Evolutionary conservation across 2,888 invertebrate genomes (phyloP), one percentile per base, ranked within the genome.

Genomic region (Rosalia funebris): DNA sequence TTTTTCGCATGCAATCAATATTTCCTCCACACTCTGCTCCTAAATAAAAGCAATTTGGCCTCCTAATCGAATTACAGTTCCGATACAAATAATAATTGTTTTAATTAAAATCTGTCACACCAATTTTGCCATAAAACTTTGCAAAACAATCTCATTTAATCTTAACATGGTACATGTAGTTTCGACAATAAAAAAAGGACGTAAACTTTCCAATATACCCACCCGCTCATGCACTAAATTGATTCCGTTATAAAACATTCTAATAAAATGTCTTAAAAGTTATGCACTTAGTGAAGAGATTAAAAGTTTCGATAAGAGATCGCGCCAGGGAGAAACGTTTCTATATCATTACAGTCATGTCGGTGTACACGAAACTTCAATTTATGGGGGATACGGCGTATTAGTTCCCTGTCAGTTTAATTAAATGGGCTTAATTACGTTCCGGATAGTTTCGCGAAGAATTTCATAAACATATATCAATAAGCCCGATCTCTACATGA

Each of bases 341-440:
- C 71, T 71, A 69, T 74, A 72, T 73, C 74, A 72, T 75, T 75
- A 73, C 9, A 53, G 31, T 34, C 53, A 31, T 32, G 53, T 65
- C 45, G 52, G 36, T 46, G 66, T 75, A 80, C 79, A 80, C 73
- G 79, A 78, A 80, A 80, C 75, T 79, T 78, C 79, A 79, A 80
- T 80, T 79, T 79, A 79, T 79, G 75, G 76, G 75, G 75, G 75
- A 73, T 73, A 74, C 71, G 75, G 67, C 60, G 76, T 76, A 79
- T 80, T 79, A 80, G 78, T 79, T 77, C 75, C 73, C 78, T 77
- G 80, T 78, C 80, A 77, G 75, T 77, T 77, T 79, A 79, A 81
- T 81, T 80, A 80, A 81, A 81, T 79, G 77, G 74, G 75, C 77
- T 76, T 79, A 80, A 80, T 81, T 79, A 78, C 75, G 71, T 76